These are phyloP conservation scores for Ceramica pisi DNA, from an alignment of 2,888 invertebrate species.

Conservation along the genomic window DNA sequence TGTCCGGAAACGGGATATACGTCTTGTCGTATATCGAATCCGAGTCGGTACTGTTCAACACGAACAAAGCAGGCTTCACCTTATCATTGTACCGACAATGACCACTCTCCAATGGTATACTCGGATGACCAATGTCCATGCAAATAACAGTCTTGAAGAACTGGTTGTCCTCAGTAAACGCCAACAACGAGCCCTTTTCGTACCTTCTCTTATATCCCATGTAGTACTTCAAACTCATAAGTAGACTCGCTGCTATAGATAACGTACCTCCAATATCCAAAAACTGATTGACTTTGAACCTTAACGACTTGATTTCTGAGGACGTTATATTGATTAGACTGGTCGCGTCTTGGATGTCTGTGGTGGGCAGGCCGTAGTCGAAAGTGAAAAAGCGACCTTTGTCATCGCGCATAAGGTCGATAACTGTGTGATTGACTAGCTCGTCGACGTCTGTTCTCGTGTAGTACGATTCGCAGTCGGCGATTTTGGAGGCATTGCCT, in stretches of 20 bases:
- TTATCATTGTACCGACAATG: conserved; percentile 90
- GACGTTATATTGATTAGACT: conserved; percentile 93
- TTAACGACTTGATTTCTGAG: conserved; percentile 91
- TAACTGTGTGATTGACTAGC: conserved; percentile 74
- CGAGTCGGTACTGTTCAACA: conserved; percentile 92
- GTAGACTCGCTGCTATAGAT: conserved; percentile 93
- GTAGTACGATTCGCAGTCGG: conserved; percentile 83
- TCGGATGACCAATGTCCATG: conserved; percentile 90
- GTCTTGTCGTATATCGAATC: conserved; percentile 91
- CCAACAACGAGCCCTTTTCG: conserved; percentile 76
- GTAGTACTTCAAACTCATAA: conserved; percentile 90
- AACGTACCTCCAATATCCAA: conserved; percentile 95
- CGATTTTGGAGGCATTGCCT: conserved; percentile 75
- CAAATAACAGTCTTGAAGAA: conserved; percentile 91
- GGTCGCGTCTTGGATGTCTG: conserved; percentile 92
- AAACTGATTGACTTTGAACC: conserved; percentile 93
- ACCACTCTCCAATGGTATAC: conserved; percentile 92
- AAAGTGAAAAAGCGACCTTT: conserved; percentile 94
- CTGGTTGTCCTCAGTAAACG: conserved; percentile 86
- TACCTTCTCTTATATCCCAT: conserved; percentile 84
- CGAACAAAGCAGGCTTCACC: conserved; percentile 90
- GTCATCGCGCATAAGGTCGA: conserved; percentile 90
- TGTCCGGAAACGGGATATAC: conserved; percentile 95
- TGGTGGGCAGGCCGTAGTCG: conserved; percentile 93
- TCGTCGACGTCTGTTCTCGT: conserved; percentile 74